Conservation (phyloP, 2,797 vertebrate species). For the Lagothrix lagotricha region DNA sequence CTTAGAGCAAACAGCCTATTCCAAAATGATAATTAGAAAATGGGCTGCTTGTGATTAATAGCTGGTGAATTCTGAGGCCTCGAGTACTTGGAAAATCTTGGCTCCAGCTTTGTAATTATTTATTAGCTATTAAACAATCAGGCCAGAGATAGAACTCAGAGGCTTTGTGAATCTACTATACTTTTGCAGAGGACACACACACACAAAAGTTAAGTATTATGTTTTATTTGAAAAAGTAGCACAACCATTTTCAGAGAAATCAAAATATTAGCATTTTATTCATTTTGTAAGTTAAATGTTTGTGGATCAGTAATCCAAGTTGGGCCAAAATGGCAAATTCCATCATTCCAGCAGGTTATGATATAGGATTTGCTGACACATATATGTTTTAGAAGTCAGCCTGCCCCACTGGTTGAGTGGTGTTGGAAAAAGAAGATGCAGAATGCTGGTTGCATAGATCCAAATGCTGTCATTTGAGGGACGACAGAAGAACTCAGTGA, state of each 20-base stretch:
- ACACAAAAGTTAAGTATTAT: neutral
- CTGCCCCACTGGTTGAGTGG: neutral
- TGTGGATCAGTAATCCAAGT: neutral
- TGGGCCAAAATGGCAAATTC: neutral
- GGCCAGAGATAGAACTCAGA: neutral
- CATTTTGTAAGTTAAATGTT: neutral
- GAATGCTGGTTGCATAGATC: neutral
- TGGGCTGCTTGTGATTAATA: neutral
- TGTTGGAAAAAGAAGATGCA: neutral
- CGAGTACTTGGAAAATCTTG: neutral
- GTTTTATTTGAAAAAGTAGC: neutral
- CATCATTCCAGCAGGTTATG: neutral
- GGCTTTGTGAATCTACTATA: neutral
- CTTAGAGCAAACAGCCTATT: neutral
- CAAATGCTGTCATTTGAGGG: neutral
- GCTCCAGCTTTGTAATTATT: conserved; percentile 39
- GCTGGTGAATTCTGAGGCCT: neutral
- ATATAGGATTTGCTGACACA: neutral
- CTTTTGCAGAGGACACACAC: neutral
- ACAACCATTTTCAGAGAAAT: conserved; percentile 7
- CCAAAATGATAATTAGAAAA: conserved; percentile 41
- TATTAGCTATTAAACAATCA: conserved; percentile 39
- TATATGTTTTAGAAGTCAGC: neutral
- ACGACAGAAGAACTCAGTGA: neutral
- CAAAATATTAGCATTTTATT: neutral